Evolutionary conservation across 2,113 vertebrate species (phyloP).

Genomic region (Silurus asotus): DNA sequence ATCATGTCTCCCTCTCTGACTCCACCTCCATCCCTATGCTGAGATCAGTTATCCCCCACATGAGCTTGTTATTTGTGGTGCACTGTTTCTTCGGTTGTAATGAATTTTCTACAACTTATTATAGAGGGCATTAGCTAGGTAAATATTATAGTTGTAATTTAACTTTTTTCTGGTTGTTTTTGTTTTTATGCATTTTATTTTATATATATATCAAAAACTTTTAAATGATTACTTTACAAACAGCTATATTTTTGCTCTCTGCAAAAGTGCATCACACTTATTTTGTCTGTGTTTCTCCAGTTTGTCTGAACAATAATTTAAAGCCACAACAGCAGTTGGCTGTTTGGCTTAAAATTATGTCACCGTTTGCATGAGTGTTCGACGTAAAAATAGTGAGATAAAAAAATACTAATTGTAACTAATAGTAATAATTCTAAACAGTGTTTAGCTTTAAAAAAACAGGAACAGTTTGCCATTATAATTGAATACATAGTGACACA

Average conservation of each 20-base stretch:
- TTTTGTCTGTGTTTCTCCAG: neutral
- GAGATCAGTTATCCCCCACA: constrained; percentile 35
- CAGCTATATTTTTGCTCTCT: neutral
- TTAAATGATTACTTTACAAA: neutral
- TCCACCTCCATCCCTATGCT: constrained; percentile 23
- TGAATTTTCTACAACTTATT: neutral
- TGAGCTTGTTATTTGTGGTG: neutral
- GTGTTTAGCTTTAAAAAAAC: neutral
- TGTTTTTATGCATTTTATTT: neutral
- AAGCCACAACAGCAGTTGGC: neutral
- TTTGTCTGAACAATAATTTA: neutral
- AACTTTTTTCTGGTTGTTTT: neutral
- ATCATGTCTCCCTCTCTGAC: constrained; percentile 32
- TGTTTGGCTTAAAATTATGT: neutral
- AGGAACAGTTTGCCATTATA: neutral
- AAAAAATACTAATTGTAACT: neutral
- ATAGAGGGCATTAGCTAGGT: neutral
- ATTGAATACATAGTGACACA: neutral
- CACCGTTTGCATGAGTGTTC: neutral
- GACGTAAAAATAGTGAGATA: neutral
- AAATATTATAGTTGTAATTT: neutral
- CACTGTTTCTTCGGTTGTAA: constrained; percentile 1
- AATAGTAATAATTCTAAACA: neutral
- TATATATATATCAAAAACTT: neutral
- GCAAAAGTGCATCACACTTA: neutral